A percentile compares a stretch with the other conserved stretches of the same genome.
phyloP scores from a whole-genome alignment of 2,797 vertebrate genomes.

The Chaenodraco wilsoni region DNA sequence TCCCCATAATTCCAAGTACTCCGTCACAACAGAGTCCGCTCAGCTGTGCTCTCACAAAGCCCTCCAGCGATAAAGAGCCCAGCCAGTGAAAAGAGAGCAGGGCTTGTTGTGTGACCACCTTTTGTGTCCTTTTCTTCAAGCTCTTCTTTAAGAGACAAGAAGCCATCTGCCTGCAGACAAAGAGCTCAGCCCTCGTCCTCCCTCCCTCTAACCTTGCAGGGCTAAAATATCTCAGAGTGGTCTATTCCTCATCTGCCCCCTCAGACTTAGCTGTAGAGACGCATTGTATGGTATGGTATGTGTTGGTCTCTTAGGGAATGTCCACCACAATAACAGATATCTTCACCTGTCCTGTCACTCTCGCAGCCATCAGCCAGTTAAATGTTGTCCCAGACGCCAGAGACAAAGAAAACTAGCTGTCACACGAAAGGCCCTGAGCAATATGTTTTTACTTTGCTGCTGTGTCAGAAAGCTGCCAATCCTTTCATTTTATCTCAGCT shows the following conservation, averaged over 20 bases:
- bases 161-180: constrained; percentile 88
- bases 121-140: constrained; percentile 77
- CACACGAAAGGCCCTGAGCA: constrained; percentile 29
- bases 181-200: constrained; percentile 58
- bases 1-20: constrained; percentile 59
- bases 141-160: constrained; percentile 81
- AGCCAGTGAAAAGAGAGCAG: constrained; percentile 75
- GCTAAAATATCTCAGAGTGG: constrained; percentile 70
- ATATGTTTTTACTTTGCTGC: constrained; percentile 13
- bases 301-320: constrained; percentile 67
- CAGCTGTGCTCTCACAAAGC: constrained; percentile 75
- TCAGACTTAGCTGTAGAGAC: constrained; percentile 50
- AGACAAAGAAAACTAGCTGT: constrained; percentile 25
- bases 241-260: constrained; percentile 62
- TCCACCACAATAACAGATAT: constrained; percentile 57
- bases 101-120: constrained; percentile 75
- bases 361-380: constrained; percentile 2
- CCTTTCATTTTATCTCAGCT: constrained; percentile 60
- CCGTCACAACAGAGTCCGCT: constrained; percentile 62
- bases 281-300: constrained; percentile 62
- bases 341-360: constrained; percentile 76
- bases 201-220: constrained; percentile 26
- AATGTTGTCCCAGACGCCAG: constrained; percentile 22
- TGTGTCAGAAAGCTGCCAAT: constrained; percentile 43
- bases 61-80: constrained; percentile 68